Base-by-base conservation (phyloP, 2,888 invertebrate genomes). In the Barypeithes pellucidus region DNA sequence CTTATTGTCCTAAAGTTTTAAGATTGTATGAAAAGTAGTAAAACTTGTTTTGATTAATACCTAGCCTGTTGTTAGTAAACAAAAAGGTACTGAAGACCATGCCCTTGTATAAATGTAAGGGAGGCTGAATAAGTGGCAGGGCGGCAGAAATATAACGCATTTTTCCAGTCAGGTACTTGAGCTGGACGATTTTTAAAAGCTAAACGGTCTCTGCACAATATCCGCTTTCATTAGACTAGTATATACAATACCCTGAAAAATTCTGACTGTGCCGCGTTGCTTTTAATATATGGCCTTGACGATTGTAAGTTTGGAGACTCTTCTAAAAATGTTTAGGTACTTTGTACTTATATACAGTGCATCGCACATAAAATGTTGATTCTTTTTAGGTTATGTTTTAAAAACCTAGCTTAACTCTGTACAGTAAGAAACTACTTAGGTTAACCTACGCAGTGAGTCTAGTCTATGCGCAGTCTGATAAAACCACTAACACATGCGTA, bases 231-330 rank as follows among this genome's bases (percentile, higher is more conserved):
- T 85, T 85, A 85, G 84, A 86, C 86, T 86, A 86, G 85, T 86
- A 86, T 86, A 83, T 86, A 86, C 86, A 86, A 86, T 86, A 86
- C 86, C 86, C 86, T 86, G 85, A 85, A 86, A 82, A 84, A 81
- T 80, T 73, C 81, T 84, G 82, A 84, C 83, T 84, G 80, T 81
- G 80, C 81, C 82, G 81, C 80, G 79, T 70, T 67, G 54, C 60
- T 52, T 41, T 43, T 63, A 36, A 47, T 57, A 33, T 33, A 47
- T 65, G 71, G 60, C 50, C 43, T 69, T 62, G 54, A 65, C 54
- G 39, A 14, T n/a, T 14, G 57, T 9, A 16, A 4, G 16, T 50
- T 66, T 66, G 60, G 60, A 66, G 39, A 72, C 66, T 66, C n/a
- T n/a, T 68, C 33, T n/a, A 20, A 61, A 41, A 14, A 3, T 33